Conservation (phyloP, 2,797 vertebrate species). For the Microctenopoma stevenorrisi region DNA sequence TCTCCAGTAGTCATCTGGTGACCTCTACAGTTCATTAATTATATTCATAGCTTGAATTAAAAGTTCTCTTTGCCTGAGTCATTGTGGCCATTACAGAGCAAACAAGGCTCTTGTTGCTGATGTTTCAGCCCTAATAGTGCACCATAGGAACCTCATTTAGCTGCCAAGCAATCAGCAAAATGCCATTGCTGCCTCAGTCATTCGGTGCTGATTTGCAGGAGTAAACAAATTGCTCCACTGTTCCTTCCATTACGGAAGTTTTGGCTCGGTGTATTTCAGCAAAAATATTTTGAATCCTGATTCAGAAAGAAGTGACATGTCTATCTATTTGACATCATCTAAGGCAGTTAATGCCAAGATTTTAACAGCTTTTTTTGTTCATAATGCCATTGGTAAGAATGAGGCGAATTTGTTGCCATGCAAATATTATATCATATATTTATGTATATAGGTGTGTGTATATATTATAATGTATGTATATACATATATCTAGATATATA, state of each 20-base stretch:
- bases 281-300: conserved; percentile 29
- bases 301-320: conserved; percentile 25
- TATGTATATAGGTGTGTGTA: no score
- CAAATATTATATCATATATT: no score
- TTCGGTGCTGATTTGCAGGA: conserved; percentile 22
- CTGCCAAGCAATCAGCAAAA: conserved; percentile 63
- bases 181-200: conserved; percentile 39
- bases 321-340: conserved; percentile 10
- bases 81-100: conserved; percentile 24
- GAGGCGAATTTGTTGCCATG: no score
- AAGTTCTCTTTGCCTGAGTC: conserved; percentile 6
- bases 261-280: conserved; percentile 30
- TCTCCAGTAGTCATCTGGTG: background rate
- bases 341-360: conserved; percentile 2
- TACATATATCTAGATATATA: background rate
- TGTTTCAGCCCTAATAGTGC: conserved; percentile 50
- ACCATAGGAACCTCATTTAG: conserved; percentile 64
- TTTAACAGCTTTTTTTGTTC: conserved; percentile 1
- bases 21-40: background rate
- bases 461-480: no score
- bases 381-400: background rate
- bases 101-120: conserved; percentile 45
- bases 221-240: conserved; percentile 45
- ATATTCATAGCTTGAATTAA: conserved; percentile 8
- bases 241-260: conserved; percentile 34